These are phyloP conservation scores for Syndactyla subalaris DNA, from an alignment of 2,797 vertebrate species.

Conservation along the genomic window DNA sequence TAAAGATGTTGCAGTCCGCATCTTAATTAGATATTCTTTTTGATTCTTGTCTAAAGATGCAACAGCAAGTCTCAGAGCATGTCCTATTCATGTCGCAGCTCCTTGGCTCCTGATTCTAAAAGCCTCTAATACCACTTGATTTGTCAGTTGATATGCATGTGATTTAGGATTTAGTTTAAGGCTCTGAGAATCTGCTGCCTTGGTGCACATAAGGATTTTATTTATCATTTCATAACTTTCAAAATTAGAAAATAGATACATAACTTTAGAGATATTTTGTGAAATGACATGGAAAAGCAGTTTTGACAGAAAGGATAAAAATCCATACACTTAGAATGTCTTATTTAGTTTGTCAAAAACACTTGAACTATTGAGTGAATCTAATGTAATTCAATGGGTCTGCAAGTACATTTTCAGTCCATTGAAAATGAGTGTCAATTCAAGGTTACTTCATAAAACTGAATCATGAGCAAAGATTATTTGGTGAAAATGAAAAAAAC, in stretches of 20 bases:
- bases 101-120: not conserved
- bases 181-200: not conserved
- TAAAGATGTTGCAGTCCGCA: not conserved
- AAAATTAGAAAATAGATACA: not conserved
- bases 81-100: not conserved
- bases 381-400: constrained; percentile 63
- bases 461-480: not conserved
- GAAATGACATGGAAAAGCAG: constrained; percentile 18
- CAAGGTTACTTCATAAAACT: constrained; percentile 28
- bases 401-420: constrained; percentile 46
- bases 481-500: not conserved
- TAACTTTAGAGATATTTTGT: not conserved
- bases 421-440: constrained; percentile 39
- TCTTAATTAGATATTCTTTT: not conserved
- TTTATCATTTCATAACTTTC: not conserved
- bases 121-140: not conserved
- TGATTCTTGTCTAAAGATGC: not conserved
- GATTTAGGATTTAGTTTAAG: not conserved
- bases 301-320: constrained; percentile 42
- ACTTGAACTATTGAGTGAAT: constrained; percentile 36
- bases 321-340: not conserved
- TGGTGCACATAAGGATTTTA: not conserved
- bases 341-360: constrained; percentile 68
- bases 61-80: not conserved
- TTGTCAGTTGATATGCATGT: not conserved